phyloP scores from a whole-genome alignment of 2,888 invertebrate genomes.

The Luperina testacea region DNA sequence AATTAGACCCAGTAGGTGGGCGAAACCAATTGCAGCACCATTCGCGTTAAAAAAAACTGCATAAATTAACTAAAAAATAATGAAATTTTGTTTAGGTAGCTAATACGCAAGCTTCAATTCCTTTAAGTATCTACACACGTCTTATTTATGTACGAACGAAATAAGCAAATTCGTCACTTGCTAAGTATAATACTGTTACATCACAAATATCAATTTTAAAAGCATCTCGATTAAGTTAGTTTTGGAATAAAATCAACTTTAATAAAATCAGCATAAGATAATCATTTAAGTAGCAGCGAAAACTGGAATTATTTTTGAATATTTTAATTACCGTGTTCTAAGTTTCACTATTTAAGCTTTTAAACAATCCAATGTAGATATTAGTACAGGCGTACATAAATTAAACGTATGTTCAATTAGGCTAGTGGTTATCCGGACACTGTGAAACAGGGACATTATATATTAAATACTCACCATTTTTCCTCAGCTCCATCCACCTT shows the following conservation, averaged over 20 bases:
- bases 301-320: too few relatives aligned
- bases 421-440: neutral
- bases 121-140: neutral
- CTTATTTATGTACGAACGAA: neutral
- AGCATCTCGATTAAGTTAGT: neutral
- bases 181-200: too few relatives aligned
- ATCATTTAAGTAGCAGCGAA: too few relatives aligned
- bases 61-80: neutral
- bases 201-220: neutral
- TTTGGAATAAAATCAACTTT: neutral
- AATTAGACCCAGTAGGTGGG: neutral
- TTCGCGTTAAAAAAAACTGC: neutral
- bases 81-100: neutral
- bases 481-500: conserved; percentile 97
- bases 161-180: neutral
- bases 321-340: neutral
- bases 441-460: neutral
- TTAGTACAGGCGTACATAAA: neutral
- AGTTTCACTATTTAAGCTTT: neutral
- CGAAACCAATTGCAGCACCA: neutral
- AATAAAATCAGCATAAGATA: neutral
- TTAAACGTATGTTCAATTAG: neutral
- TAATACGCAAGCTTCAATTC: neutral
- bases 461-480: conserved; percentile 92
- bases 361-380: too few relatives aligned